Evolutionary conservation across 92 coral and sea anemone genomes (phyloP).

Genomic region (Diadumene lineata): DNA sequence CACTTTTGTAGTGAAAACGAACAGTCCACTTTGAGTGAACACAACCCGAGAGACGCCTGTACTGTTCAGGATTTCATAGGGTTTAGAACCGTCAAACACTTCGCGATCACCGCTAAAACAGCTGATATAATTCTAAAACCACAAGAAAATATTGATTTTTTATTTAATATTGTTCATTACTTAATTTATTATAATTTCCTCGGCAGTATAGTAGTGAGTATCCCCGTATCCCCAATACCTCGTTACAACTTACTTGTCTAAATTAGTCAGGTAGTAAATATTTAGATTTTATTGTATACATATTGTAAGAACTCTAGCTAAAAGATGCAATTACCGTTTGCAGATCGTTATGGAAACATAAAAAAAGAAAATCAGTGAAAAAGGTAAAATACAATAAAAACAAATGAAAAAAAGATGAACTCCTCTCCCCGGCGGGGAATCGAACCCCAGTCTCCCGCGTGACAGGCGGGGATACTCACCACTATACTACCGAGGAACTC

Average conservation of each 20-base stretch:
- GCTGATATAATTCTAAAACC: conserved; percentile 63
- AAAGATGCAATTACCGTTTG: too few species aligned
- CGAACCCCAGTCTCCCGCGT: conserved; percentile 99
- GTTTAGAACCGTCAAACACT: conserved; percentile 55
- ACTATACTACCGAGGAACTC: conserved; percentile 85
- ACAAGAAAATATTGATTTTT: too few species aligned
- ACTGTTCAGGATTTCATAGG: conserved; percentile 71
- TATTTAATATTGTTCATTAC: too few species aligned
- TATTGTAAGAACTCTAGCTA: too few species aligned
- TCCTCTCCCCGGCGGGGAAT: conserved; percentile 94
- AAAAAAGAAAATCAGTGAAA: neutral
- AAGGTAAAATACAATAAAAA: neutral
- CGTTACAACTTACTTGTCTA: too few species aligned
- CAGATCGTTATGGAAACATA: too few species aligned
- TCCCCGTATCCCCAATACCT: too few species aligned
- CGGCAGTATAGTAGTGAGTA: too few species aligned
- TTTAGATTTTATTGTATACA: too few species aligned
- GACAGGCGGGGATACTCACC: conserved; percentile 99
- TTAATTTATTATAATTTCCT: too few species aligned
- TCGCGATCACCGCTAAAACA: conserved; percentile 48
- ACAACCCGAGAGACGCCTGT: conserved; percentile 61
- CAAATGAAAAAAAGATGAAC: neutral
- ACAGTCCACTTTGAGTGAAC: conserved; percentile 59
- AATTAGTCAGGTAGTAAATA: too few species aligned
- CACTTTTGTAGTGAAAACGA: conserved; percentile 48